These are phyloP conservation scores for Drosophila rufa DNA, from an alignment of 1,140 invertebrate species.

Conservation along the genomic window DNA sequence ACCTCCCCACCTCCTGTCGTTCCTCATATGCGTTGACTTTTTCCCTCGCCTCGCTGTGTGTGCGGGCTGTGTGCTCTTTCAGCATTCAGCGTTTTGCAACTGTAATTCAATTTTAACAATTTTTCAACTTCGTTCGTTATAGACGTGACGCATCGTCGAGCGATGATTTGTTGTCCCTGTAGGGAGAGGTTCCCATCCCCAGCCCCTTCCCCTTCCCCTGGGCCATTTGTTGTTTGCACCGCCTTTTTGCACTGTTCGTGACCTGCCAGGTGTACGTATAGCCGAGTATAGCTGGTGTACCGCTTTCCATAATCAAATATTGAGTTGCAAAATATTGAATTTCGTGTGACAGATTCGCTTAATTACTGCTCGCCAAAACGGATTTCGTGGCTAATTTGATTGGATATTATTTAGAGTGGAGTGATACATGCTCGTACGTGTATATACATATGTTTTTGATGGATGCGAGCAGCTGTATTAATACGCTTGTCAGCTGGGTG, in stretches of 20 bases:
- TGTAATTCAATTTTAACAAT: slow-evolving; percentile 85
- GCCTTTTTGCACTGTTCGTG: slow-evolving; percentile 53
- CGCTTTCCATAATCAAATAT: slow-evolving; percentile 78
- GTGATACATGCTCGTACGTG: slow-evolving; percentile 7
- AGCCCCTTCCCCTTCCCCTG: slow-evolving; percentile 1
- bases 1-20: slow-evolving; percentile 39
- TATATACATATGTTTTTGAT: slow-evolving; percentile 3
- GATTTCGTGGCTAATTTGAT: slow-evolving; percentile 50
- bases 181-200: neutral
- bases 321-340: slow-evolving; percentile 58
- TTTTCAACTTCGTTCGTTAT: slow-evolving; percentile 84
- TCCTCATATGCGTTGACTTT: slow-evolving; percentile 66
- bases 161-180: slow-evolving; percentile 68
- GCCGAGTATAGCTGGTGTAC: slow-evolving; percentile 25
- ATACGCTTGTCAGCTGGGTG: neutral
- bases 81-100: slow-evolving; percentile 81
- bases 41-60: slow-evolving; percentile 14
- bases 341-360: slow-evolving; percentile 54
- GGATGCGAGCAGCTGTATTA: neutral
- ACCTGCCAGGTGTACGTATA: slow-evolving; percentile 25
- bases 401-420: slow-evolving; percentile 32
- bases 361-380: slow-evolving; percentile 46
- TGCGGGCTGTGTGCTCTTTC: slow-evolving; percentile 51
- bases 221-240: slow-evolving; percentile 80
- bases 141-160: slow-evolving; percentile 81